phyloP scores from a whole-genome alignment of 2,113 vertebrate species.

The Pituophis catenifer region DNA sequence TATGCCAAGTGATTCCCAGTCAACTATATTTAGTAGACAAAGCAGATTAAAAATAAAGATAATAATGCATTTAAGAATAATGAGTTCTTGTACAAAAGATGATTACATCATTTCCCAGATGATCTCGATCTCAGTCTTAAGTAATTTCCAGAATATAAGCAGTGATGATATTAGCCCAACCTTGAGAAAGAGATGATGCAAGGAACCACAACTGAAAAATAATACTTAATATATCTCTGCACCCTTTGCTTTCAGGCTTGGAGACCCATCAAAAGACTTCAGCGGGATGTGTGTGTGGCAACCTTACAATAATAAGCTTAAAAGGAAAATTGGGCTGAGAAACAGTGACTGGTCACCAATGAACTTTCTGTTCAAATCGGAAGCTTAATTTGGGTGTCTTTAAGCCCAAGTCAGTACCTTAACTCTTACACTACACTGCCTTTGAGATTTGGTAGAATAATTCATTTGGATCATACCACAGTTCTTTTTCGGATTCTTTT shows the following conservation, averaged over 20 bases:
- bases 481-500: not conserved
- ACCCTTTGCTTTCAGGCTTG: not conserved
- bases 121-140: not conserved
- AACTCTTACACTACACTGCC: not conserved
- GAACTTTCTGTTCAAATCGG: not conserved
- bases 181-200: not conserved
- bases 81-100: not conserved
- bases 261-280: not conserved
- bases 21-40: not conserved
- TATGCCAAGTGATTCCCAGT: not conserved
- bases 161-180: not conserved
- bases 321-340: not conserved
- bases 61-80: not conserved
- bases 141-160: not conserved
- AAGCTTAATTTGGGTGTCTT: not conserved
- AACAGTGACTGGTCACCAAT: not conserved
- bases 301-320: not conserved
- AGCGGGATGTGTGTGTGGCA: not conserved
- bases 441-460: not conserved
- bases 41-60: not conserved
- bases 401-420: not conserved
- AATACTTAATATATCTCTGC: not conserved
- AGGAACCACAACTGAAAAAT: not conserved
- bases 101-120: not conserved
- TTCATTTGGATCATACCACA: not conserved